Evolutionary conservation across 2,113 vertebrate genomes (phyloP).

Genomic region (Monopterus albus): DNA sequence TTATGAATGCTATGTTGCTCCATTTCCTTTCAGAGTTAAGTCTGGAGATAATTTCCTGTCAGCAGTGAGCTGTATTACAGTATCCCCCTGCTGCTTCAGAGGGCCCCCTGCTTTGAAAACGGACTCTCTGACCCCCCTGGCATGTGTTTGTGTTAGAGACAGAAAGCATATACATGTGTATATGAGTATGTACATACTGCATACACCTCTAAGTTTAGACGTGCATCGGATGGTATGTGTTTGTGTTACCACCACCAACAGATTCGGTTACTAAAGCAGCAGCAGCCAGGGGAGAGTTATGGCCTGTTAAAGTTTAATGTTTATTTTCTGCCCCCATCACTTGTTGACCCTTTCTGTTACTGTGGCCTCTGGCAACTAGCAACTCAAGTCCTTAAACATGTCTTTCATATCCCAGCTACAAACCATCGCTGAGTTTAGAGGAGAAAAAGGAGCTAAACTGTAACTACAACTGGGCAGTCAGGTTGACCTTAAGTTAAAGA

Average conservation of each 20-base stretch:
- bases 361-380: constrained; percentile 26
- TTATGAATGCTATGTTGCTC: constrained; percentile 38
- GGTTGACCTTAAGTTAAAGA: constrained; percentile 12
- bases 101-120: constrained; percentile 52
- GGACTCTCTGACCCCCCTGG: constrained; percentile 41
- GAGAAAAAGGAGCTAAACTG: constrained; percentile 47
- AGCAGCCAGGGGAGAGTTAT: constrained; percentile 40
- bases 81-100: constrained; percentile 51
- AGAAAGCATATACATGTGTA: constrained; percentile 30
- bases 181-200: neutral
- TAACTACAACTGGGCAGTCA: constrained; percentile 19
- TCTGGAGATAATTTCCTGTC: constrained; percentile 68
- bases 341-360: constrained; percentile 59
- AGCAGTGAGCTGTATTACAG: constrained; percentile 46
- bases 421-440: constrained; percentile 32
- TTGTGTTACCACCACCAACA: constrained; percentile 33
- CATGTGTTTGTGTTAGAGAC: constrained; percentile 15
- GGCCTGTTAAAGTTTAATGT: constrained; percentile 79
- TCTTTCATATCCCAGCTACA: constrained; percentile 33
- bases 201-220: neutral
- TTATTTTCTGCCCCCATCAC: constrained; percentile 59
- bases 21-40: constrained; percentile 55
- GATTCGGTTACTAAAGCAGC: constrained; percentile 62
- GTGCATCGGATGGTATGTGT: neutral
- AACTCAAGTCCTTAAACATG: neutral